phyloP scores from a whole-genome alignment of 2,113 vertebrate species.

The Ovis canadensis region DNA sequence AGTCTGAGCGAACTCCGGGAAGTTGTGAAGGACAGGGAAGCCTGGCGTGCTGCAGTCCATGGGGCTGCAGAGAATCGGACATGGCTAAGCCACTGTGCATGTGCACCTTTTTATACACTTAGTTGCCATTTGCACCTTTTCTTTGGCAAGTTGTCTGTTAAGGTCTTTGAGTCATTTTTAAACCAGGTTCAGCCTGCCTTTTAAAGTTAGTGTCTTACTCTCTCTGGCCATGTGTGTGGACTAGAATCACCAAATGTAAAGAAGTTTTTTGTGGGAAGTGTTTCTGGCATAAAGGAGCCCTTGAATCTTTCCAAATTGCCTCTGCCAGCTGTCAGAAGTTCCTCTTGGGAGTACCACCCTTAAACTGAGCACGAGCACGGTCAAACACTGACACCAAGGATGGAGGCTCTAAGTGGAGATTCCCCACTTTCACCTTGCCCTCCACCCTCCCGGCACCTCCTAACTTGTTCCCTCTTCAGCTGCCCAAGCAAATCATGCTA shows the following conservation, averaged over 20 bases:
- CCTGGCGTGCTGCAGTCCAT: not conserved
- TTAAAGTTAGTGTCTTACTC: not conserved
- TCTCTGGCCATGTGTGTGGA: not conserved
- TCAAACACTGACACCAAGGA: not conserved
- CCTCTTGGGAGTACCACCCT: not conserved
- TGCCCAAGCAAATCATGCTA: not conserved
- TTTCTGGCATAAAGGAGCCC: not conserved
- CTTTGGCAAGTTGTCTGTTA: not conserved
- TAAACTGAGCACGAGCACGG: not conserved
- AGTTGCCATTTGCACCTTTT: not conserved
- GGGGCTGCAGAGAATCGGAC: not conserved
- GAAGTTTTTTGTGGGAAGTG: not conserved
- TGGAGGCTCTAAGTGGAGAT: not conserved
- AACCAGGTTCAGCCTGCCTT: not conserved
- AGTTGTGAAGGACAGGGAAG: not conserved
- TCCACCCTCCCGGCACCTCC: too few species aligned
- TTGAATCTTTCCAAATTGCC: not conserved
- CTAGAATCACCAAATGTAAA: not conserved
- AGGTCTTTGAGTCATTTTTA: not conserved
- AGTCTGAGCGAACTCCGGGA: not conserved
- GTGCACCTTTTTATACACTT: not conserved
- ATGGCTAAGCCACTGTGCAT: not conserved
- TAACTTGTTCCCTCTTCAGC: not conserved
- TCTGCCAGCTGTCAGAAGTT: not conserved
- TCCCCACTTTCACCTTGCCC: not conserved